Percentiles rank a stretch among this genome's conserved stretches.
Evolutionary conservation across 2,888 invertebrate genomes (phyloP).

Genomic region (Stenichneumon culpator): DNA sequence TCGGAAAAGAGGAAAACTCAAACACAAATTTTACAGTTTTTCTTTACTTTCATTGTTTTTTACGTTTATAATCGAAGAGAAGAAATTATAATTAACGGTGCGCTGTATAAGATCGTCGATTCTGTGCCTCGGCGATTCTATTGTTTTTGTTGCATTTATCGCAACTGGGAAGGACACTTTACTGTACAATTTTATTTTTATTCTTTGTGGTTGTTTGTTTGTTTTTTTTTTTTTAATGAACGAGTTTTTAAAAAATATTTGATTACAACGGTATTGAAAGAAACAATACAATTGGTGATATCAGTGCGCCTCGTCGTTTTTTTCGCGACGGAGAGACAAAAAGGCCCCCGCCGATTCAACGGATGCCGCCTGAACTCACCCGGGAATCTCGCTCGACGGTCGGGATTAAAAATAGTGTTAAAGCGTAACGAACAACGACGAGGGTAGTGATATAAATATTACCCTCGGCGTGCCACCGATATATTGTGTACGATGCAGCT

Average conservation of each 20-base stretch:
- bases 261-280: too few relatives aligned
- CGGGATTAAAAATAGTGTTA: slow-evolving; percentile 65
- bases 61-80: not conserved
- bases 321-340: slow-evolving; percentile 9
- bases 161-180: too few relatives aligned
- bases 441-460: slow-evolving; percentile 19
- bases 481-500: slow-evolving; percentile 76
- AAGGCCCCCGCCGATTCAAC: slow-evolving; percentile 42
- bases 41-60: not conserved
- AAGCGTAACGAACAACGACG: slow-evolving; percentile 33
- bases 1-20: slow-evolving; percentile 21
- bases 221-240: not conserved
- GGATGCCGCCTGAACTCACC: slow-evolving; percentile 50
- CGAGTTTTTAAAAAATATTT: not conserved
- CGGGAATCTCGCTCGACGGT: slow-evolving; percentile 48
- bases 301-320: slow-evolving; percentile 27
- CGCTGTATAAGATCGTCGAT: not conserved
- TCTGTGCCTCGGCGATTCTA: slow-evolving; percentile 2
- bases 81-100: not conserved
- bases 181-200: too few relatives aligned
- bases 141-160: not conserved
- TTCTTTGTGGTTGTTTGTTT: not conserved
- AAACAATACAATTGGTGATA: slow-evolving; percentile 1
- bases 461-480: not conserved
- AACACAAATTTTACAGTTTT: not conserved